These are phyloP conservation scores for Eilema sororculum DNA, from an alignment of 2,888 invertebrate species.

Conservation along the genomic window DNA sequence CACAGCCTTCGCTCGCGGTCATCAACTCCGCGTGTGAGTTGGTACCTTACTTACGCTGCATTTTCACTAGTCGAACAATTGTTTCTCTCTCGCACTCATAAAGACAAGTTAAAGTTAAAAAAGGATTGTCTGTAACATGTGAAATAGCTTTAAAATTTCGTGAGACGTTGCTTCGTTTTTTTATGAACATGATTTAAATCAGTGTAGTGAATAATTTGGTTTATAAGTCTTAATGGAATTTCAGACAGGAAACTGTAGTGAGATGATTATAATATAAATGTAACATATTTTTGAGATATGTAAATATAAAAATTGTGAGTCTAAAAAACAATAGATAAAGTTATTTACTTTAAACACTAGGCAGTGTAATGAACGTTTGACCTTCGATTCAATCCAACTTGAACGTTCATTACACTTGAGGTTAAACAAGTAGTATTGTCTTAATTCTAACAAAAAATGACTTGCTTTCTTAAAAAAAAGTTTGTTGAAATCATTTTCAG, in stretches of 20 bases:
- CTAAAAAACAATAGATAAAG: constrained; percentile 57
- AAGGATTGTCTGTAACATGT: constrained; percentile 37
- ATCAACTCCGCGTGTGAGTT: constrained; percentile 79
- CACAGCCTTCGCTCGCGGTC: constrained; percentile 84
- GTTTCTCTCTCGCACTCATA: constrained; percentile 60
- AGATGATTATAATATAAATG: constrained; percentile 50
- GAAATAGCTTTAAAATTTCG: constrained; percentile 52
- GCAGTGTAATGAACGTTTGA: constrained; percentile 43
- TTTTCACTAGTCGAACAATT: constrained; percentile 66
- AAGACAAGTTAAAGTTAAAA: constrained; percentile 38
- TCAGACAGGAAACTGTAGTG: constrained; percentile 59
- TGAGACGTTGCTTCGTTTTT: constrained; percentile 54
- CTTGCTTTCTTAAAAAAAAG: neutral
- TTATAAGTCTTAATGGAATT: constrained; percentile 58
- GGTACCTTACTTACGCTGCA: constrained; percentile 70
- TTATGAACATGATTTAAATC: constrained; percentile 54
- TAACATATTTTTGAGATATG: constrained; percentile 56
- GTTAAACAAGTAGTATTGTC: constrained; percentile 20
- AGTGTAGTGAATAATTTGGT: constrained; percentile 50
- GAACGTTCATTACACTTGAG: constrained; percentile 20
- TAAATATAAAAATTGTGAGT: constrained; percentile 52
- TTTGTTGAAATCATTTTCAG: neutral
- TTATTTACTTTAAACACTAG: constrained; percentile 3
- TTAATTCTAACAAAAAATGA: constrained; percentile 17
- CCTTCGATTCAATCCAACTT: neutral